Percentiles rank a stretch among this genome's conserved stretches.
Conservation (phyloP, 2,888 invertebrate species). For the Cantharis nigra region DNA sequence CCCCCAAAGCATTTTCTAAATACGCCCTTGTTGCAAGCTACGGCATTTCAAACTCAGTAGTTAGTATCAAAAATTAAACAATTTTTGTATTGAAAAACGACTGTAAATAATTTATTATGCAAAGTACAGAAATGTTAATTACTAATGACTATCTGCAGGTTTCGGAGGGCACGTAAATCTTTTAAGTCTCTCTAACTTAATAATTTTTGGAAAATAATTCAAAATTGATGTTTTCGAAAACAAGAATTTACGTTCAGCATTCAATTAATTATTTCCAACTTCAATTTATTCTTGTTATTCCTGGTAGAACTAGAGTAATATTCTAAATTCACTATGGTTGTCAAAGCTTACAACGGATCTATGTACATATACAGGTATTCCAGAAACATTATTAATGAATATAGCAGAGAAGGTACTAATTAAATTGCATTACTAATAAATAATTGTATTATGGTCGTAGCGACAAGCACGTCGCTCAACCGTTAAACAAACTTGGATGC, state of each 20-base stretch:
- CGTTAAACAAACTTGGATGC: neutral
- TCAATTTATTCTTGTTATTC: neutral
- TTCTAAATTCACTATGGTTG: neutral
- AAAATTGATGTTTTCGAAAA: neutral
- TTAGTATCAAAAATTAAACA: too few species aligned
- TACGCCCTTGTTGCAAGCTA: too few species aligned
- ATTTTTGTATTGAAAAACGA: too few species aligned
- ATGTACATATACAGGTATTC: neutral
- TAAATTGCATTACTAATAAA: neutral
- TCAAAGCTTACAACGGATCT: neutral
- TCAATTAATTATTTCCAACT: neutral
- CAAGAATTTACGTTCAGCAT: neutral
- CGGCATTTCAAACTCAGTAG: too few species aligned
- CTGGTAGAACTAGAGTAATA: neutral
- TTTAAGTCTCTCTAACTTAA: too few species aligned
- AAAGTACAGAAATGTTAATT: too few species aligned
- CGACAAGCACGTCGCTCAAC: neutral
- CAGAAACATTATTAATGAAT: neutral
- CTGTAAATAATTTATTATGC: too few species aligned
- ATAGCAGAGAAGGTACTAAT: neutral
- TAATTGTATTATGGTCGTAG: neutral
- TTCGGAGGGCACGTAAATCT: too few species aligned
- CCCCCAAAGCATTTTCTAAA: too few species aligned
- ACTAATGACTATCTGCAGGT: too few species aligned
- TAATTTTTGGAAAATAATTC: neutral